These are phyloP conservation scores for Hyla sarda DNA, from an alignment of 2,113 vertebrate genomes.

Conservation along the genomic window DNA sequence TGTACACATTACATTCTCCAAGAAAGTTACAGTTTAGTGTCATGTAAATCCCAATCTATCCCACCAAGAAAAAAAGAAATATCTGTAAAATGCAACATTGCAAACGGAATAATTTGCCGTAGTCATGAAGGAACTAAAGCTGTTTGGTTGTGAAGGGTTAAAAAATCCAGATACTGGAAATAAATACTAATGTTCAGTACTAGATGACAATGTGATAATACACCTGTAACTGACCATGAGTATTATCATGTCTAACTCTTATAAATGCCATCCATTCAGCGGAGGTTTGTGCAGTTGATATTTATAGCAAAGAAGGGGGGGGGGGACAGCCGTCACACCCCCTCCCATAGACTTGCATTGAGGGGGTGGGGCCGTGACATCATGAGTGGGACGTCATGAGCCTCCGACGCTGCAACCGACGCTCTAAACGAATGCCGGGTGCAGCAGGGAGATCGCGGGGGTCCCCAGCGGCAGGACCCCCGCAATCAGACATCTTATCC, in stretches of 20 bases:
- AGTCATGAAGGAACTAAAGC: neutral
- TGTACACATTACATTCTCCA: no score
- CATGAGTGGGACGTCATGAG: no score
- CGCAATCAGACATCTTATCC: no score
- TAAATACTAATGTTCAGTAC: neutral
- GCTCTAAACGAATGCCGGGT: no score
- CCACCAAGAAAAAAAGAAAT: neutral
- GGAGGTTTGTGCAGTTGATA: neutral
- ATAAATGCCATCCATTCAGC: neutral
- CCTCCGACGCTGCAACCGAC: no score
- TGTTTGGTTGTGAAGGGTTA: neutral
- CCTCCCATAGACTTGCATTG: no score
- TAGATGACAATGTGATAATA: neutral
- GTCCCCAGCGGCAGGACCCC: no score
- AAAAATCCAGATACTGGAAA: neutral
- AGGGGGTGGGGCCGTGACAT: neutral
- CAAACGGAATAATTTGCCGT: neutral
- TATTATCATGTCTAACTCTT: neutral
- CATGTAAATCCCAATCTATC: neutral
- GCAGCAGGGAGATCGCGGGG: no score
- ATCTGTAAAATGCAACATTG: neutral
- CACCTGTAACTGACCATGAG: neutral
- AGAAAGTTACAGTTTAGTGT: neutral
- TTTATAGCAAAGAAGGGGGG: neutral
- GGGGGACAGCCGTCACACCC: no score